Base-by-base conservation (phyloP, 2,113 vertebrate genomes). In the Tenebrosternarchus preto region DNA sequence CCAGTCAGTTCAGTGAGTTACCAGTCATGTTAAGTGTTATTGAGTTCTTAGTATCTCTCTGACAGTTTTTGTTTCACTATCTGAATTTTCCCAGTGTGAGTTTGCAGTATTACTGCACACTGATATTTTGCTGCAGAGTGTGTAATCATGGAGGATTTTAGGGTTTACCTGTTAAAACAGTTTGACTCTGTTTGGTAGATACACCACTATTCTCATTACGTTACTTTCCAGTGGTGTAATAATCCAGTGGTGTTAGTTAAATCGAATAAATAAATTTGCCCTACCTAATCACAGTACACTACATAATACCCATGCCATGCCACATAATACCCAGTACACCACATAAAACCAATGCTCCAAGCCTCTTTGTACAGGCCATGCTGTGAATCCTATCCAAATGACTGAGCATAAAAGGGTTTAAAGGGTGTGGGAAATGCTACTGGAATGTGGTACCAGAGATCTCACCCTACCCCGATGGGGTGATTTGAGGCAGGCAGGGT, bases 371-470 rank as follows among this genome's bases (percentile, higher is more conserved):
- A 69, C 36, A 72, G 27, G 24, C 15, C 56, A 25, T 63, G 76
- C 81, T 56, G 24, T 75, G 69, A 75, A 43, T 63, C 29, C 66
- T 77, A 31, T 64, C 78, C 61, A 39, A 70, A 59, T 80, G 77
- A 76, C 82, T 80, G 73, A 50, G 59, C 22, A 57, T 71, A 77
- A 83, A 83, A 50, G 60, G 20, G 15, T 69, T 59, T 33, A 39
- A 27, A 19, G 64, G 20, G 11, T 31, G 33, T 56, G 50, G 1
- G 15, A 57, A 5, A 80, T 71, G 71, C 64, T 64, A 22, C 12
- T 25, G 67, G 73, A 84, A 80, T 84, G 73, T 84, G 78, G 55
- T 73, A 80, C 36, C 60, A 76, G 64, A 5, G 64, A 24, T 17
- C 4, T 2, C 43, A 17, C 69, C n/a, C 29, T 80, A 61, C 36